These are phyloP conservation scores for Anolis sagrei DNA, from an alignment of 2,113 vertebrate species.

Conservation along the genomic window DNA sequence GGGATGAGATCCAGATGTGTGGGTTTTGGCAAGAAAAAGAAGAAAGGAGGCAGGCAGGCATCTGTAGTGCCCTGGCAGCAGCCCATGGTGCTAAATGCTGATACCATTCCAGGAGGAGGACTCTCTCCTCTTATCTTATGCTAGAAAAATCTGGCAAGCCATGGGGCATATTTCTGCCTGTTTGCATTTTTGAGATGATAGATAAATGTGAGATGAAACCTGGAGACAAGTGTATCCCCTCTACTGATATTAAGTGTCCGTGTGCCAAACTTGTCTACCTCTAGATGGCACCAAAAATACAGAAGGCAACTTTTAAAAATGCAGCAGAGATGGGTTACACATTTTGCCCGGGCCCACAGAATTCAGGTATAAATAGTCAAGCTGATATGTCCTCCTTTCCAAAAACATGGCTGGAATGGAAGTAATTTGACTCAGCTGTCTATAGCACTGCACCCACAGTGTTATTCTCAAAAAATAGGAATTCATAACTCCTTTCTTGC, in stretches of 20 bases:
- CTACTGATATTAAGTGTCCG: too few relatives aligned
- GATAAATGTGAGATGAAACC: background rate
- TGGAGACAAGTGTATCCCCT: background rate
- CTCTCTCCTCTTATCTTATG: background rate
- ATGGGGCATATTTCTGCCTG: too few relatives aligned
- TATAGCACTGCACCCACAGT: too few relatives aligned
- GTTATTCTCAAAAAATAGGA: background rate
- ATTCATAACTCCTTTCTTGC: background rate
- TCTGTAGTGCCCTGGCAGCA: too few relatives aligned
- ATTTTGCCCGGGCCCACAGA: background rate
- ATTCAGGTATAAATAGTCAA: background rate
- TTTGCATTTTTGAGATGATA: background rate
- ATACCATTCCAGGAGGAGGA: background rate
- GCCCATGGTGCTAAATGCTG: background rate
- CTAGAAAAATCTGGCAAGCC: too few relatives aligned
- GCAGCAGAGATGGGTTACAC: too few relatives aligned
- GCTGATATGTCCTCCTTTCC: background rate
- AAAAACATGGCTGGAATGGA: background rate
- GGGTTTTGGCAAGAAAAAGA: too few relatives aligned
- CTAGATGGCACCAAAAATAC: constrained; percentile 16
- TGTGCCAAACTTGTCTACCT: background rate
- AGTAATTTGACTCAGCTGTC: background rate
- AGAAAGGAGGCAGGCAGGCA: too few relatives aligned
- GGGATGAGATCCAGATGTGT: too few relatives aligned
- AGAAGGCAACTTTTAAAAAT: background rate